Evolutionary conservation across 2,888 invertebrate species (phyloP), one percentile per base, ranked within the genome.

Genomic region (Campopleginae sp.): DNA sequence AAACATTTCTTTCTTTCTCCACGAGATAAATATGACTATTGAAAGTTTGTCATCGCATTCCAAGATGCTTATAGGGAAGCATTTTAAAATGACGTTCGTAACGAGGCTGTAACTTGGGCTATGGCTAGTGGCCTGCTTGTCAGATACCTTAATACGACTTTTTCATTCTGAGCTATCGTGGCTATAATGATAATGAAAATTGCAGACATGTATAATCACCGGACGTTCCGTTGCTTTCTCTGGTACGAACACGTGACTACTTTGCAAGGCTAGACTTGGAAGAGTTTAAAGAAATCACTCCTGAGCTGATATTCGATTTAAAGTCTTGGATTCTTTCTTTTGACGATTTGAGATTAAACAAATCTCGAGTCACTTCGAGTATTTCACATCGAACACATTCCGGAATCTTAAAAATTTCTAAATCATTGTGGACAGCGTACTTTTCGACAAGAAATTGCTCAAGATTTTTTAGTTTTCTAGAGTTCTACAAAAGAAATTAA

Each of bases 141-240:
- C 0, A 8, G 51, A 31, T 14, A 0, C n/a, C 4, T 58, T 23
- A 31, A 44, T 44, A 44, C 42, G 19, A 27, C 42, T 38, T 46
- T 58, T 68, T 74, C 0, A 23, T 14, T 78, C 10, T 44, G n/a
- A 61, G 31, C 46, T 17, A 68, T 58, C 61, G 74, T 38, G 17
- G 17, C 12, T 42, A 54, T 48, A 75, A 63, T 48, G 14, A 75
- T 75, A 46, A 75, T 48, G 65, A 44, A 63, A 31, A 48, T 75
- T 14, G 14, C 12, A 75, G 12, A 46, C 31, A 48, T n/a, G 46
- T 63, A 68, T 70, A 61, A 78, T 58, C 44, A 33, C 46, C 61
- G 70, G 61, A 70, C 38, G 70, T 42, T 23, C 71, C 44, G 48
- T 61, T 79, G 79, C 79, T 79, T 79, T 79, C 79, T 71, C 79